Base-by-base conservation (phyloP, 1,140 invertebrate species). In the Rhyzopertha dominica region DNA sequence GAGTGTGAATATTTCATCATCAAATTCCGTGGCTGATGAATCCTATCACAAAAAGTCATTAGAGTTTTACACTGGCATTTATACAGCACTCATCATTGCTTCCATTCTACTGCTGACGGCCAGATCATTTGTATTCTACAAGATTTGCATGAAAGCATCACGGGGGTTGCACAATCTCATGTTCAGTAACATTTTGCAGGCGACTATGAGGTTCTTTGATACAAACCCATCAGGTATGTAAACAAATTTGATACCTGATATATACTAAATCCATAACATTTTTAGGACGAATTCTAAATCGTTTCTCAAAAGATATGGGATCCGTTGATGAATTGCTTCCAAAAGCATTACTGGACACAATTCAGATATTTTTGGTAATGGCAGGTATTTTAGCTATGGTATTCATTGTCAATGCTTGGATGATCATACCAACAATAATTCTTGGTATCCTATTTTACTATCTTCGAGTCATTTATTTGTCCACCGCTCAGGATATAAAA, bases 271-370 rank as follows among this genome's bases (percentile, higher is more conserved):
- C n/a, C n/a, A n/a, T n/a, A n/a, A n/a, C n/a, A n/a, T n/a, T 57
- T 34, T 42, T 30, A 22, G 84, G 84, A 1, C 62, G 82, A 31
- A 84, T 86, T 14, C 62, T 88, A 1, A 88, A 87, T 60, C 64
- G 84, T 24, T 88, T 88, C 53, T 80, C 84, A 1, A 87, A 86
- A 66, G 85, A 88, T 49, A 78, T 87, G 62, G 85, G 87, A 0
- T 77, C 82, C 1, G 79, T 94, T 50, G 93, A 95, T 62, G 92
- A 96, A 67, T 61, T 84, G 1, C 66, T 97, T n/a, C 92, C 93
- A 32, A 70, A 74, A 32, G 74, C 79, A 9, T 75, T 85, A 35
- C 73, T 91, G 38, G 91, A 95, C 62, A 82, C 87, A 37, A 72
- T 89, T 5, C 78, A 81, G 58, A 76, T 84, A 8, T 77, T 78